Base-by-base conservation (phyloP, 2,113 vertebrate genomes). In the Sigmodon hispidus region DNA sequence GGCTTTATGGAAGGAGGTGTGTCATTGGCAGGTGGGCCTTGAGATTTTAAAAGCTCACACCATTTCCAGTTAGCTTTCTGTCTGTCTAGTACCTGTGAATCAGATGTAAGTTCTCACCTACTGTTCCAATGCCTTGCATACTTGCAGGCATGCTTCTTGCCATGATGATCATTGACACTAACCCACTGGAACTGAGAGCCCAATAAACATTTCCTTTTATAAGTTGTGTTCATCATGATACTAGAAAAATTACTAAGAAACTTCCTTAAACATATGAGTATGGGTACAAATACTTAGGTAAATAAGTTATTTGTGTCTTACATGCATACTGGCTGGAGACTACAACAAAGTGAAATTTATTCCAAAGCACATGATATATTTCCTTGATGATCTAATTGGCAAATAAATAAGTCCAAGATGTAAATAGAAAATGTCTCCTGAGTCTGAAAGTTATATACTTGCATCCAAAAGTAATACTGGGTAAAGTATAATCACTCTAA, bases 341-440 rank as follows among this genome's bases (percentile, higher is more conserved):
- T 59, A 73, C 36, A 67, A 80, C 13, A 72, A 88, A 77, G 21
- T 59, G 72, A 55, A 91, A 89, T 89, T 89, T 84, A 77, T 93
- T 88, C 31, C 86, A 72, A 79, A 61, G 6, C 73, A 86, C 29
- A 67, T 57, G 9, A 19, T 69, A 19, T 17, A 2, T 95, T 94
- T 94, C 70, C 55, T 80, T 93, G 63, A 50, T 85, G 36, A 84
- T 21, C 17, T 93, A 79, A 72, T 57, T 69, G 45, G 75, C 31
- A 87, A 80, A 40, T 52, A 63, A 75, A 48, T 52, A 91, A 91
- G 85, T 45, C 65, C 43, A 92, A 81, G 57, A 45, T 86, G 48
- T 85, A 80, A 67, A 65, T 16, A 93, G 59, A 75, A 80, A 93
- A 87, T 73, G 48, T 95, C 29, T 94, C 48, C 13, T 69, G 67